Evolutionary conservation across 2,113 vertebrate species (phyloP).

Genomic region (Podocnemis expansa): DNA sequence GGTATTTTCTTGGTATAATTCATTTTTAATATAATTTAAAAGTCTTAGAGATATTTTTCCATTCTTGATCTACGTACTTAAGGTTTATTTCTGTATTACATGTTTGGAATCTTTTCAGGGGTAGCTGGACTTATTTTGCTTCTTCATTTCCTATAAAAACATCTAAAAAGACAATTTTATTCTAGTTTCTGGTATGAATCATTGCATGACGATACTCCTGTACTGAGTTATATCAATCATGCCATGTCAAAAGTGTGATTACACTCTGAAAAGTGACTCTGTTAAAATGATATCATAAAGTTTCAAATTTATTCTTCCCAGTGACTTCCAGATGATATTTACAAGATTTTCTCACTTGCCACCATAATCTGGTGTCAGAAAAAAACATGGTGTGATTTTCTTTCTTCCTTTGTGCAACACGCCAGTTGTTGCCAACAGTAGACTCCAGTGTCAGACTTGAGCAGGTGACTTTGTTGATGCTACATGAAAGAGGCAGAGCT

Average conservation of each 20-base stretch:
- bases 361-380: neutral
- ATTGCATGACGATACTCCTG: neutral
- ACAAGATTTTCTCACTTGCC: neutral
- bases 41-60: neutral
- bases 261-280: neutral
- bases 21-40: neutral
- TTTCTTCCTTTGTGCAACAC: neutral
- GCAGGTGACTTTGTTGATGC: neutral
- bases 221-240: neutral
- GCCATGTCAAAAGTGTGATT: neutral
- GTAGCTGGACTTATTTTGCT: neutral
- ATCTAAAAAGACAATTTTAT: constrained; percentile 1
- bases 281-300: neutral
- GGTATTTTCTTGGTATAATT: neutral
- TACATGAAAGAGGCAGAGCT: neutral
- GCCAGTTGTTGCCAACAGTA: neutral
- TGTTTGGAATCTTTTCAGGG: neutral
- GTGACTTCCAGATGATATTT: constrained; percentile 4
- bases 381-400: neutral
- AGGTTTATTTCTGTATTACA: neutral
- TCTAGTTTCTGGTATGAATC: constrained; percentile 4
- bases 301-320: constrained; percentile 6
- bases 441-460: neutral
- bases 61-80: neutral
- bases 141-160: constrained; percentile 5